Percentiles rank a stretch among this genome's conserved stretches.
Conservation (phyloP, 2,888 invertebrate species). For the Cephus pulcher region DNA sequence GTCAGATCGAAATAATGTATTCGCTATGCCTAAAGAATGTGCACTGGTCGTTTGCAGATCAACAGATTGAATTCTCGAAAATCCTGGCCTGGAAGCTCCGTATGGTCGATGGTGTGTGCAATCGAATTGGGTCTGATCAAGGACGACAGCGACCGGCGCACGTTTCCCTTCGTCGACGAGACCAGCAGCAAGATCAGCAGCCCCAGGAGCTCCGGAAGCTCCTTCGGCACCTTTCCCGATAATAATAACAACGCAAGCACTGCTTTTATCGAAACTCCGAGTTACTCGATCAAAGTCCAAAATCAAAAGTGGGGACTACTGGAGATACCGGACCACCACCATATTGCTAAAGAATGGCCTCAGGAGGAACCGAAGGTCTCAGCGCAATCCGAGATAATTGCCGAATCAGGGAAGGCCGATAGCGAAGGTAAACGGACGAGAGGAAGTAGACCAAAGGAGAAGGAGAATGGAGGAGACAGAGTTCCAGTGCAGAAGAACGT, state of each 20-base stretch:
- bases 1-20: not conserved
- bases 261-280: not conserved
- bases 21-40: too few relatives aligned
- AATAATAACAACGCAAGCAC: not conserved
- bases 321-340: not conserved
- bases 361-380: not conserved
- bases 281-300: not conserved
- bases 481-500: not conserved
- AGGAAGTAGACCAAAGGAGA: not conserved
- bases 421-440: not conserved
- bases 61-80: not conserved
- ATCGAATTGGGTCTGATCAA: constrained; percentile 39
- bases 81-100: constrained; percentile 23
- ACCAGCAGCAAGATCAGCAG: not conserved
- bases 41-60: not conserved
- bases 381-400: not conserved
- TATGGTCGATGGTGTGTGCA: constrained; percentile 44
- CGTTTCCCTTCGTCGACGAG: not conserved
- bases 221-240: not conserved
- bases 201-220: not conserved
- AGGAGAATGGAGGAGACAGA: not conserved
- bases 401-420: not conserved
- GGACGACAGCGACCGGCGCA: constrained; percentile 4
- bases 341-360: not conserved
- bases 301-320: not conserved